Conservation (phyloP, 2,888 invertebrate species). For the Thera britannica region DNA sequence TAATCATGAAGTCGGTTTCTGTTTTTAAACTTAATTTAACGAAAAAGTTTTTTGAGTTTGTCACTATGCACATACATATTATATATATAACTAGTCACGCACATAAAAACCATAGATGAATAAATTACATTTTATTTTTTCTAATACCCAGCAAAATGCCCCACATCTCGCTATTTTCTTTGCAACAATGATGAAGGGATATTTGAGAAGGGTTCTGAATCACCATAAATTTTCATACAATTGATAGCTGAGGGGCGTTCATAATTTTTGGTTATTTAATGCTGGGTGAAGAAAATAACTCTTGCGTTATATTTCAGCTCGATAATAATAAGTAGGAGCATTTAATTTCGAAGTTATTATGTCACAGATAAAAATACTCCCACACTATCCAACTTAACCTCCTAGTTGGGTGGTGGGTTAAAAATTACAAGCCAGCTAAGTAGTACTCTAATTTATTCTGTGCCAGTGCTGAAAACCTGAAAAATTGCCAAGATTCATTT, state of each 20-base stretch:
- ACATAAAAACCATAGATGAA: background rate
- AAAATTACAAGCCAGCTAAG: too few species aligned
- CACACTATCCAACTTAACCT: too few species aligned
- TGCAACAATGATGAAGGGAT: slow-evolving; percentile 12
- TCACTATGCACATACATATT: too few species aligned
- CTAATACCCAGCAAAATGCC: background rate
- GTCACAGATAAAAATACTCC: too few species aligned
- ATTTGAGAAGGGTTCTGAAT: slow-evolving; percentile 18
- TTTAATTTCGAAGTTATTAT: too few species aligned
- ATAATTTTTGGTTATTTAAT: slow-evolving; percentile 12
- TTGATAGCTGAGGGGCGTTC: slow-evolving; percentile 18
- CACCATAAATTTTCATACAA: slow-evolving; percentile 30
- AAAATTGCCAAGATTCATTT: slow-evolving; percentile 3
- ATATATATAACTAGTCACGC: background rate
- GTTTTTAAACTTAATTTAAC: too few species aligned
- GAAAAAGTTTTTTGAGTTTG: too few species aligned
- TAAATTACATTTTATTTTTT: background rate
- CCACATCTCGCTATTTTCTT: slow-evolving; percentile 11
- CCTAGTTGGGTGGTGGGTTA: too few species aligned
- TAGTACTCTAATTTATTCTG: background rate
- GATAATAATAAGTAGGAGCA: too few species aligned
- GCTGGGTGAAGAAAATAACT: background rate
- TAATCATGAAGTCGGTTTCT: too few species aligned
- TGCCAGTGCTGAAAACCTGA: background rate
- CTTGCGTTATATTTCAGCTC: too few species aligned